phyloP scores from a whole-genome alignment of 2,888 invertebrate genomes.

The Pollenia angustigena region DNA sequence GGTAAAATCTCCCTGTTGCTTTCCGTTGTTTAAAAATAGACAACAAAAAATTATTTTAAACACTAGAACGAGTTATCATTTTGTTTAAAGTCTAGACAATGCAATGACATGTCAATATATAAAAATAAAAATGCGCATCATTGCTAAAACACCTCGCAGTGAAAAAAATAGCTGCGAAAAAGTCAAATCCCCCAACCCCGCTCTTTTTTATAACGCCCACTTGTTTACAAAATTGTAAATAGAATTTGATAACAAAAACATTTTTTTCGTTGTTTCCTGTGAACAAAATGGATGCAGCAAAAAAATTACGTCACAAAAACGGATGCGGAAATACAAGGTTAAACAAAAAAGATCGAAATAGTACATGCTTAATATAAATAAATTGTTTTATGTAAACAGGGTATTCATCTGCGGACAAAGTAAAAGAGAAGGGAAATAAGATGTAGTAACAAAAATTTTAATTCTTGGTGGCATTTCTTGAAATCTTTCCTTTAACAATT shows the following conservation, averaged over 20 bases:
- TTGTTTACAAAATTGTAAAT: constrained; percentile 69
- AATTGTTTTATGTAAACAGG: constrained; percentile 46
- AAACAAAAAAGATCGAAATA: constrained; percentile 46
- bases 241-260: constrained; percentile 63
- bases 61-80: constrained; percentile 58
- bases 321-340: constrained; percentile 65
- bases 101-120: constrained; percentile 70
- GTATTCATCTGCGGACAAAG: neutral
- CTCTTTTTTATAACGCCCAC: neutral
- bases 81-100: constrained; percentile 72
- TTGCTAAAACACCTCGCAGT: constrained; percentile 17
- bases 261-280: constrained; percentile 52
- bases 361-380: constrained; percentile 36
- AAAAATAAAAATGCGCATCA: constrained; percentile 63
- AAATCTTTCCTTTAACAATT: too few species aligned
- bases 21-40: constrained; percentile 50
- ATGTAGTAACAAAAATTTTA: too few species aligned
- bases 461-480: too few species aligned
- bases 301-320: constrained; percentile 35
- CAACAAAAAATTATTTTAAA: constrained; percentile 6
- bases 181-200: neutral
- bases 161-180: constrained; percentile 15
- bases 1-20: constrained; percentile 21
- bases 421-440: neutral
- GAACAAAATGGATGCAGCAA: neutral